Evolutionary conservation across 1,140 invertebrate species (phyloP), one percentile per base, ranked within the genome.

Genomic region (Marisa cornuarietis): DNA sequence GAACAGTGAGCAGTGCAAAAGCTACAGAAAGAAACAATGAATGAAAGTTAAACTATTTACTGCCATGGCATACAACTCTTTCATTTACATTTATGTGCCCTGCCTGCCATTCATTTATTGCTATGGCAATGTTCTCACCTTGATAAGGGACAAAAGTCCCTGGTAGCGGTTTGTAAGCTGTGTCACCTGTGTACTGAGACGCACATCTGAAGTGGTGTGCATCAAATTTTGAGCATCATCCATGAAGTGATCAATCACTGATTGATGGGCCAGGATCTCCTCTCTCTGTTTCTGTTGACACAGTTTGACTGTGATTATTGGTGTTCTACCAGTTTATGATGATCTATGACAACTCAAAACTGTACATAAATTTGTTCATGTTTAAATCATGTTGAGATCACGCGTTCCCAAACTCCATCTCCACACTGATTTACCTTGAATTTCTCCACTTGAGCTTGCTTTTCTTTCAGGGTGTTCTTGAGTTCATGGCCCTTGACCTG

Each of bases 111-210:
- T n/a, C 11, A 14, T 58, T 58, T 58, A 58, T 18, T 58, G 54
- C 54, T 11, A 18, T 14, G 16, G 66, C 42, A 69, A 9, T 58
- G 52, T 42, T 78, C 80, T 76, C 84, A 90, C 90, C 85, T 91
- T 91, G 79, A 90, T 84, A n/a, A 87, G 81, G 24, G 86, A 87
- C 11, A 90, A 94, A 49, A 98, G 91, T 72, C 95, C 93, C 90
- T 97, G 96, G 89, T 98, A 98, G 68, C 93, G 92, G 82, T 84
- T 97, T 84, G 95, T 97, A 22, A 98, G 94, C 92, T 98, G 96
- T 0, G 95, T 95, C 26, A 98, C 95, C 76, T 97, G 91, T 13
- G 95, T 95, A 88, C 97, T 96, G 10, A 98, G 93, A 74, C 95
- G 93, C 83, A 97, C 96, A 2, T 96, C 95, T 6, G 94, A 94